Evolutionary conservation across 2,888 invertebrate species (phyloP).

Genomic region (Parthenolecanium corni): DNA sequence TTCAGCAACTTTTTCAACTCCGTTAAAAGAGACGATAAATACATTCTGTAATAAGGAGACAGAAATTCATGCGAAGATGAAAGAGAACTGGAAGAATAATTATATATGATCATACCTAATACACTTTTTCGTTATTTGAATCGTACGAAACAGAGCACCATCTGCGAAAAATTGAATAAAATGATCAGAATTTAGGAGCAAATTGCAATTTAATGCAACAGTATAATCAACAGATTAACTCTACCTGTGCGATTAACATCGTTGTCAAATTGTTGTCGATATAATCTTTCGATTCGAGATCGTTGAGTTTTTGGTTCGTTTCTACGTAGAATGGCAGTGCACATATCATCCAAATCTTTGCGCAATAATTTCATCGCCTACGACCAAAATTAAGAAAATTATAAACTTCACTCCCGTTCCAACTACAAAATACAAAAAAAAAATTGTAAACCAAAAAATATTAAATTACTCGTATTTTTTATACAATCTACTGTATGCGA

Average conservation of each 20-base stretch:
- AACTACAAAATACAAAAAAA: too few relatives aligned
- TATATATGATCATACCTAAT: conserved; percentile 1
- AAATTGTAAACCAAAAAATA: too few relatives aligned
- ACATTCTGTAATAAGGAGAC: background rate
- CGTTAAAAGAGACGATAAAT: background rate
- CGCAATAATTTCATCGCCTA: conserved; percentile 13
- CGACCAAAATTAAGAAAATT: background rate
- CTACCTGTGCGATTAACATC: conserved; percentile 4
- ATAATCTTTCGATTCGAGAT: conserved; percentile 15
- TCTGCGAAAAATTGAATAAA: background rate
- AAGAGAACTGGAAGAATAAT: background rate
- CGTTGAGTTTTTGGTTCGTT: conserved; percentile 10
- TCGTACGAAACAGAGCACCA: conserved; percentile 5
- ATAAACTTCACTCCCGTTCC: background rate
- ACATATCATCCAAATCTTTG: conserved; percentile 9
- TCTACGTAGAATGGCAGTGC: conserved; percentile 3
- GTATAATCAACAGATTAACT: background rate
- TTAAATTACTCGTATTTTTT: too few relatives aligned
- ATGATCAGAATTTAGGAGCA: background rate
- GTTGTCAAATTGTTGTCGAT: conserved; percentile 6
- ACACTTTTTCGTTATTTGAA: conserved; percentile 17
- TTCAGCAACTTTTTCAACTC: conserved; percentile 12
- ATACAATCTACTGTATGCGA: too few relatives aligned
- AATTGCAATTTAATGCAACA: background rate
- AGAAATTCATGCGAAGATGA: background rate